Percentiles rank a stretch among this genome's conserved stretches.
Evolutionary conservation across 2,113 vertebrate genomes (phyloP).

Genomic region (Cyanistes caeruleus): DNA sequence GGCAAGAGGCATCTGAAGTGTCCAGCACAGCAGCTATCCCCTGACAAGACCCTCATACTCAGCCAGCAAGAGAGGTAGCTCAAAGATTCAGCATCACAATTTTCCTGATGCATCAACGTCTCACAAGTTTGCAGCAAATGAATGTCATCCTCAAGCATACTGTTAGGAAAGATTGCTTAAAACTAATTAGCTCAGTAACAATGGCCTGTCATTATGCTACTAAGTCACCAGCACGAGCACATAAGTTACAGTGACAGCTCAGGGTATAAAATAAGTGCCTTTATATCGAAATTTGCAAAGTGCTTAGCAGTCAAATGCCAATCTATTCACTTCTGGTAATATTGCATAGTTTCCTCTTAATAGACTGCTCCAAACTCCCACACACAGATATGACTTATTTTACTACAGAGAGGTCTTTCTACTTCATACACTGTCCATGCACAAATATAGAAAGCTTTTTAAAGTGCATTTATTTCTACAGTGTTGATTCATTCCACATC

Average conservation of each 20-base stretch:
- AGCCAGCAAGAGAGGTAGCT: background rate
- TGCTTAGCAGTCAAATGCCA: constrained; percentile 65
- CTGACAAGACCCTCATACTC: background rate
- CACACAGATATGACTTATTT: constrained; percentile 47
- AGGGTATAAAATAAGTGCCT: constrained; percentile 61
- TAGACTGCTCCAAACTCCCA: constrained; percentile 32
- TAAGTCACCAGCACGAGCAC: constrained; percentile 54
- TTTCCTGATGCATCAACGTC: constrained; percentile 21
- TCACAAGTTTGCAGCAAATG: background rate
- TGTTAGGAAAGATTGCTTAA: constrained; percentile 56
- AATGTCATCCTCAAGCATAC: constrained; percentile 33
- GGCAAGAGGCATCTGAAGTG: background rate
- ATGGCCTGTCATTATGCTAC: constrained; percentile 58
- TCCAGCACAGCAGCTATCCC: background rate
- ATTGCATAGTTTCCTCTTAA: constrained; percentile 47
- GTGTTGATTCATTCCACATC: background rate
- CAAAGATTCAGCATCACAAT: background rate
- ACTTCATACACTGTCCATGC: background rate
- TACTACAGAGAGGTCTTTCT: constrained; percentile 39
- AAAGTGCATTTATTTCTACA: constrained; percentile 26
- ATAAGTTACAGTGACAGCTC: constrained; percentile 63
- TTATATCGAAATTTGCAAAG: constrained; percentile 56
- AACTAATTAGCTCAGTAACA: constrained; percentile 70
- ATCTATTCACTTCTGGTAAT: constrained; percentile 55
- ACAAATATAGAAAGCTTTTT: constrained; percentile 34